These are phyloP conservation scores for Tadarida brasiliensis DNA, from an alignment of 2,797 vertebrate species.

Conservation along the genomic window DNA sequence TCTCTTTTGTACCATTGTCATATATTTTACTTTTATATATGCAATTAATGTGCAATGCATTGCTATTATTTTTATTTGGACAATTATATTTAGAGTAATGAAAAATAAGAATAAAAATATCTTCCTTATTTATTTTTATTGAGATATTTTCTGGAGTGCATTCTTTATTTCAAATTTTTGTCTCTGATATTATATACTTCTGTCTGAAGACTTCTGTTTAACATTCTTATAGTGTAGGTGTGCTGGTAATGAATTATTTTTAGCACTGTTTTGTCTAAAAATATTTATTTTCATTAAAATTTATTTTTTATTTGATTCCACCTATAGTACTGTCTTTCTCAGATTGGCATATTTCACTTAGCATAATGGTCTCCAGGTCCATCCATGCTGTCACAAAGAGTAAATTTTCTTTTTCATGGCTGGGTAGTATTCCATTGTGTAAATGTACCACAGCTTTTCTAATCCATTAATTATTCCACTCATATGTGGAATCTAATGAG, in stretches of 20 bases:
- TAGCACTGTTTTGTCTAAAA: not conserved
- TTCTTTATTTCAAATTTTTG: not conserved
- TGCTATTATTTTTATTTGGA: not conserved
- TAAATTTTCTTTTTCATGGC: not conserved
- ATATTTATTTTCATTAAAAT: not conserved
- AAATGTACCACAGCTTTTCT: not conserved
- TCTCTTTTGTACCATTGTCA: not conserved
- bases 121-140: not conserved
- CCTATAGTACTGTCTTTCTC: not conserved
- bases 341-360: not conserved
- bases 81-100: slow-evolving; percentile 15
- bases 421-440: not conserved
- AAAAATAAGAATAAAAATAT: not conserved
- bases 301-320: not conserved
- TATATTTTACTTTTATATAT: not conserved
- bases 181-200: not conserved
- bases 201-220: not conserved
- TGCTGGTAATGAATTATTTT: not conserved
- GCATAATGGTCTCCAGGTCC: not conserved
- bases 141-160: not conserved
- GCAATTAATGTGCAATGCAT: not conserved
- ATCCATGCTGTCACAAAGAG: not conserved
- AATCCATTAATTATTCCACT: not conserved
- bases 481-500: not conserved
- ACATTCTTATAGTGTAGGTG: not conserved